Percentiles rank a stretch among this genome's conserved stretches.
phyloP scores from a whole-genome alignment of 2,797 vertebrate species.

The Sebastes diaconus region DNA sequence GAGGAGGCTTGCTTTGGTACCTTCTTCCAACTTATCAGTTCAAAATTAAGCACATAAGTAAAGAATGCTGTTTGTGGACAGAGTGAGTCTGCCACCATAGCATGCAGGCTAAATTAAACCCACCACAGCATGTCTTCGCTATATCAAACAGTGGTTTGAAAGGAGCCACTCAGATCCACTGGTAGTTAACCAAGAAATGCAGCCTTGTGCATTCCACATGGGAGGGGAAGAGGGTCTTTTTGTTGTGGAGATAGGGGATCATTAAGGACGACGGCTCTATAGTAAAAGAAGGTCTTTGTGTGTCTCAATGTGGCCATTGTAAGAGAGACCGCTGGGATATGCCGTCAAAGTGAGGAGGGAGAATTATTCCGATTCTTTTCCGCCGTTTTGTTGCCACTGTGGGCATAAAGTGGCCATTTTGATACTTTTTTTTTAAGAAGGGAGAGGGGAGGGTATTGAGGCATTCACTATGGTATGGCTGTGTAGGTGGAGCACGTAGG shows the following conservation, averaged over 20 bases:
- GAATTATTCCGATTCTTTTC: constrained; percentile 75
- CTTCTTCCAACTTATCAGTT: background rate
- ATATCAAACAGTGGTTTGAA: constrained; percentile 52
- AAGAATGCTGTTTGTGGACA: constrained; percentile 3
- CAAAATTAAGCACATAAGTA: background rate
- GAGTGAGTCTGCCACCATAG: background rate
- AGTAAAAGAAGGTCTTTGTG: constrained; percentile 77
- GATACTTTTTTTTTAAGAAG: constrained; percentile 29
- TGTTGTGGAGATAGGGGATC: constrained; percentile 75
- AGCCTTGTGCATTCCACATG: constrained; percentile 68
- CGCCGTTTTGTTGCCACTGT: constrained; percentile 52
- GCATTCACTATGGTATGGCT: constrained; percentile 66
- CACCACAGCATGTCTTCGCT: constrained; percentile 18
- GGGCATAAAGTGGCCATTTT: constrained; percentile 70
- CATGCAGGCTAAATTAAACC: constrained; percentile 32
- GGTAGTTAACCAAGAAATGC: constrained; percentile 56
- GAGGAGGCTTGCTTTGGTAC: background rate
- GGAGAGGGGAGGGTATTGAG: constrained; percentile 24
- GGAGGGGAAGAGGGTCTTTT: constrained; percentile 71
- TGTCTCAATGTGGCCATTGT: constrained; percentile 85
- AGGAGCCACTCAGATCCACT: constrained; percentile 46
- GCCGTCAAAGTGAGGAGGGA: constrained; percentile 60
- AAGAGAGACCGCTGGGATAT: constrained; percentile 46
- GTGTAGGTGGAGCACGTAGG: constrained; percentile 72
- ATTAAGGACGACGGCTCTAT: constrained; percentile 64